phyloP scores from a whole-genome alignment of 1,140 invertebrate species.

The Sycophaga agraensis region DNA sequence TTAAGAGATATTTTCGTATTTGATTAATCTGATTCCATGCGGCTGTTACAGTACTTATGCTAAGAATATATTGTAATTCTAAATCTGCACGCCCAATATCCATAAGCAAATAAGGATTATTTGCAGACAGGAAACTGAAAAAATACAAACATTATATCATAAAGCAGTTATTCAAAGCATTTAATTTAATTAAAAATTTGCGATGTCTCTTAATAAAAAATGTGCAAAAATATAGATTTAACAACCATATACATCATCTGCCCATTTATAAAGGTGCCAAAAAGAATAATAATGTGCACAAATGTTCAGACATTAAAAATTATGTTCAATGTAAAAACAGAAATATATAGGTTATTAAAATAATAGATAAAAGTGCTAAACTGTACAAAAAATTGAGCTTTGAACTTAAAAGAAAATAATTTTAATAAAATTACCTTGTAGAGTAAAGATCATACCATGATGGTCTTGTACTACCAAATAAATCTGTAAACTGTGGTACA shows the following conservation, averaged over 20 bases:
- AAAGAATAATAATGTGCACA: no score
- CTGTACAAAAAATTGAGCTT: no score
- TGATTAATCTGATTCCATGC: constrained; percentile 60
- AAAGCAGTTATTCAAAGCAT: constrained; percentile 20
- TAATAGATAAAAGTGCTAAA: no score
- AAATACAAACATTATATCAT: constrained; percentile 4
- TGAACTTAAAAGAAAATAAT: no score
- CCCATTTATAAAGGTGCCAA: not conserved
- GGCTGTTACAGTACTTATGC: constrained; percentile 49
- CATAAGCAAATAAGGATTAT: constrained; percentile 57
- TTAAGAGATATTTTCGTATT: constrained; percentile 65
- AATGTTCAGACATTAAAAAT: no score
- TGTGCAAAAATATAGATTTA: constrained; percentile 22
- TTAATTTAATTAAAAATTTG: no score
- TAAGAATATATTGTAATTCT: constrained; percentile 60
- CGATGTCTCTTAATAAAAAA: no score
- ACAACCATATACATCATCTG: constrained; percentile 4
- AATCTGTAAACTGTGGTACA: constrained; percentile 52
- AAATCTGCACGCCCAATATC: constrained; percentile 62
- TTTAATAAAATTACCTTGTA: no score
- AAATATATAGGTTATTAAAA: no score
- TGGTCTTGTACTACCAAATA: constrained; percentile 55
- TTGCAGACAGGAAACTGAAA: constrained; percentile 56
- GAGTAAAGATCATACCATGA: constrained; percentile 62
- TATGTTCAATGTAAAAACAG: no score